Conservation (phyloP, 2,888 invertebrate genomes). For the Drosophila pseudotakahashii region DNA sequence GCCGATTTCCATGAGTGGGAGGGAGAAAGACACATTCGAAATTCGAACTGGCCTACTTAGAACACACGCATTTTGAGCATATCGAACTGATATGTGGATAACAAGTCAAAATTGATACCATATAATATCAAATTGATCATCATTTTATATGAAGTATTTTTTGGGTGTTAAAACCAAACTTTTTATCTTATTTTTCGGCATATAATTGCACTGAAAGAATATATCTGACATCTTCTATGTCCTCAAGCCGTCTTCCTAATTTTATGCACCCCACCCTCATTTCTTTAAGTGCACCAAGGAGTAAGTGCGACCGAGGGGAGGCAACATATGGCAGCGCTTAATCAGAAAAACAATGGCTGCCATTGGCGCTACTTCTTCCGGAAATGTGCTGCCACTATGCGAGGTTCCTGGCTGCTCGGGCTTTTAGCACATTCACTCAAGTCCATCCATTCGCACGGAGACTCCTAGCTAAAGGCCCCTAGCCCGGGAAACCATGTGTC, state of each 20-base stretch:
- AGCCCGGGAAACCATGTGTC: neutral
- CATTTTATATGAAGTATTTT: too few relatives aligned
- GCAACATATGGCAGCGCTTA: constrained; percentile 67
- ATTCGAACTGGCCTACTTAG: too few relatives aligned
- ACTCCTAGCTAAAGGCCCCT: neutral
- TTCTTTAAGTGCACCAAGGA: constrained; percentile 12
- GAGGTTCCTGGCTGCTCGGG: constrained; percentile 20
- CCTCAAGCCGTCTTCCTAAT: neutral
- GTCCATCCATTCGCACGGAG: constrained; percentile 25
- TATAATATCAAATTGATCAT: too few relatives aligned
- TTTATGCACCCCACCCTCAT: constrained; percentile 1
- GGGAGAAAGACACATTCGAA: too few relatives aligned
- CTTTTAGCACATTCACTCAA: constrained; percentile 31
- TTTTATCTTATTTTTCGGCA: too few relatives aligned
- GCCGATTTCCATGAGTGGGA: too few relatives aligned
- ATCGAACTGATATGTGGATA: too few relatives aligned
- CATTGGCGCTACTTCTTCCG: constrained; percentile 40
- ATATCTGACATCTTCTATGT: too few relatives aligned
- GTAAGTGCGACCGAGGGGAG: neutral
- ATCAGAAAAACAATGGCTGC: constrained; percentile 66
- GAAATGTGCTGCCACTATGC: constrained; percentile 55
- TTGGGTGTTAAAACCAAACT: too few relatives aligned
- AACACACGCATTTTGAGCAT: too few relatives aligned
- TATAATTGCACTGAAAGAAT: too few relatives aligned
- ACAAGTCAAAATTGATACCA: too few relatives aligned